Conservation (phyloP, 2,888 invertebrate species). For the Tenodera sinensis region DNA sequence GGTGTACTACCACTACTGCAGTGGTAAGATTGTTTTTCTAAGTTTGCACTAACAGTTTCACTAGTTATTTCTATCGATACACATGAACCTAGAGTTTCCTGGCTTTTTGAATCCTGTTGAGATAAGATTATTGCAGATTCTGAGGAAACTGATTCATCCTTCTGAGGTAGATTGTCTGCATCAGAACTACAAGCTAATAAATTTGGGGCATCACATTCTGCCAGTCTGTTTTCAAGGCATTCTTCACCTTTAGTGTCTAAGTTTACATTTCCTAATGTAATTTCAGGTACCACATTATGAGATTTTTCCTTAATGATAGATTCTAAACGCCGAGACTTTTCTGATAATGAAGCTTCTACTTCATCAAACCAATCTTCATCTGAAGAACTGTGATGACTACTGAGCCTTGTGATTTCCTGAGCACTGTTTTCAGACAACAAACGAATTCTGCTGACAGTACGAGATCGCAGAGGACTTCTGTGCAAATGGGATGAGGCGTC, state of each 20-base stretch:
- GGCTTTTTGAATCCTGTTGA: background rate
- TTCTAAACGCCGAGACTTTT: background rate
- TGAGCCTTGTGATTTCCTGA: constrained; percentile 32
- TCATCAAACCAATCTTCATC: constrained; percentile 50
- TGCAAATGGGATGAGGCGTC: background rate
- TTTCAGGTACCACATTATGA: background rate
- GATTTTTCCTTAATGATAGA: background rate
- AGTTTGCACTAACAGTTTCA: background rate
- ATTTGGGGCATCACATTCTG: background rate
- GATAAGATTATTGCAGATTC: background rate
- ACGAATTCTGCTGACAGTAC: constrained; percentile 35
- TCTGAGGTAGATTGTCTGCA: background rate
- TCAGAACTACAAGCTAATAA: background rate
- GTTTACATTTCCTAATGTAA: background rate
- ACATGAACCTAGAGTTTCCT: background rate
- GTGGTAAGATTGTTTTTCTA: background rate
- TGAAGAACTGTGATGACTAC: constrained; percentile 48
- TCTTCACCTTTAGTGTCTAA: background rate
- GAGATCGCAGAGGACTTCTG: background rate
- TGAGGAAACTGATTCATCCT: background rate
- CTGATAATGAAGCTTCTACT: constrained; percentile 33
- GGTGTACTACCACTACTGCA: background rate
- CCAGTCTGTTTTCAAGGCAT: background rate
- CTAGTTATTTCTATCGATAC: background rate
- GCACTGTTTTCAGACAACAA: constrained; percentile 39